These are phyloP conservation scores for Apis laboriosa DNA, from an alignment of 1,140 invertebrate species.

Conservation along the genomic window DNA sequence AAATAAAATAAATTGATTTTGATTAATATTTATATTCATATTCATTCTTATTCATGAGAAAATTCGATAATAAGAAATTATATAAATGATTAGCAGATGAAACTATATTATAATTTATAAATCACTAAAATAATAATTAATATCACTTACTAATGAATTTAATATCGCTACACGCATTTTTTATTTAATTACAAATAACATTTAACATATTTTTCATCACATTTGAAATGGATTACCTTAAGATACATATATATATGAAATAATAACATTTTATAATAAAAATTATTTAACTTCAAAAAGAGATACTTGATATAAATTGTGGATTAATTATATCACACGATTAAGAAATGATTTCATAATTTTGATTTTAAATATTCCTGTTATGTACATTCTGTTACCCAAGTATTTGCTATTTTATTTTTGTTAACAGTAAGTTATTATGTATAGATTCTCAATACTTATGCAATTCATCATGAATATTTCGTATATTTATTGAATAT, in stretches of 20 bases:
- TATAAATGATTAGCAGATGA: not conserved
- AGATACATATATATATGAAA: no score
- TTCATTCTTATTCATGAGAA: not conserved
- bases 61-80: not conserved
- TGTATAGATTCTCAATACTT: no score
- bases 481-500: conserved; percentile 1
- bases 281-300: not conserved
- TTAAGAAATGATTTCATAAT: not conserved
- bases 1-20: not conserved
- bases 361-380: not conserved
- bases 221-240: no score
- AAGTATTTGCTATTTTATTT: not conserved
- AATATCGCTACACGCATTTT: not conserved
- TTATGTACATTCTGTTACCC: not conserved
- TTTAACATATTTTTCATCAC: not conserved
- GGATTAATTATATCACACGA: not conserved
- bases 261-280: not conserved
- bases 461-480: no score
- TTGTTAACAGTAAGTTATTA: no score
- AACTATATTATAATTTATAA: not conserved
- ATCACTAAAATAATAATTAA: not conserved
- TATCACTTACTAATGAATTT: no score
- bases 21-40: not conserved
- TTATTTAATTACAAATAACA: not conserved
- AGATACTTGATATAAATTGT: not conserved